Conservation (phyloP, 2,113 vertebrate genomes). For the Chaenogobius annularis region DNA sequence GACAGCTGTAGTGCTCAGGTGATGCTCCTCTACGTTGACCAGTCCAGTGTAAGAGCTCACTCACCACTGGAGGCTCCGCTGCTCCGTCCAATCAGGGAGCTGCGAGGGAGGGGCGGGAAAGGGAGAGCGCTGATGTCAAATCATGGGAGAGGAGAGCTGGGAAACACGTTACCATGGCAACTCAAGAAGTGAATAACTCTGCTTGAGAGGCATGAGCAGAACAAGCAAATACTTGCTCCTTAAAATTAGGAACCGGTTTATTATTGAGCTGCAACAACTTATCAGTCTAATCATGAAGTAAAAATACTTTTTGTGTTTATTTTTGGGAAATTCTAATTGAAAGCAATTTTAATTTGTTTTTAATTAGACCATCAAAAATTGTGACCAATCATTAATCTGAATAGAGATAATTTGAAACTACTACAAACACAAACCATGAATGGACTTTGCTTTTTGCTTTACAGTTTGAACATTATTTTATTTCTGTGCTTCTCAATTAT, state of each 20-base stretch:
- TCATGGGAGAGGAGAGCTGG: constrained; percentile 46
- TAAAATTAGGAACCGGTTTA: constrained; percentile 33
- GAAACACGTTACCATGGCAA: constrained; percentile 74
- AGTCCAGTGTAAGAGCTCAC: constrained; percentile 50
- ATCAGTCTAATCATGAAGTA: neutral
- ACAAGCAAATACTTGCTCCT: constrained; percentile 62
- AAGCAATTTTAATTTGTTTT: too few relatives aligned
- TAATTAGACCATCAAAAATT: too few relatives aligned
- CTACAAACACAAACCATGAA: too few relatives aligned
- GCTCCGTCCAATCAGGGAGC: constrained; percentile 52
- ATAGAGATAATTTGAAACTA: too few relatives aligned
- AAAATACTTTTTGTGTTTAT: too few relatives aligned
- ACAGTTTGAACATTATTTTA: too few relatives aligned
- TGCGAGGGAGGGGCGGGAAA: constrained; percentile 4
- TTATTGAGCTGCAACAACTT: neutral
- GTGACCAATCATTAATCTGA: too few relatives aligned
- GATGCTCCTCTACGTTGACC: constrained; percentile 37
- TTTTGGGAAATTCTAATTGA: too few relatives aligned
- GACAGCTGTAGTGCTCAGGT: constrained; percentile 30
- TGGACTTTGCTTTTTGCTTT: too few relatives aligned
- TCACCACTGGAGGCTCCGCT: constrained; percentile 43
- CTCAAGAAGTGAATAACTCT: constrained; percentile 66
- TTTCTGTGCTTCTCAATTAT: too few relatives aligned
- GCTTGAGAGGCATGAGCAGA: constrained; percentile 69
- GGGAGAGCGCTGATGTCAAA: constrained; percentile 48